A percentile compares a stretch with the other conserved stretches of the same genome.
phyloP scores from a whole-genome alignment of 2,888 invertebrate species.

The Parnassius mnemosyne region DNA sequence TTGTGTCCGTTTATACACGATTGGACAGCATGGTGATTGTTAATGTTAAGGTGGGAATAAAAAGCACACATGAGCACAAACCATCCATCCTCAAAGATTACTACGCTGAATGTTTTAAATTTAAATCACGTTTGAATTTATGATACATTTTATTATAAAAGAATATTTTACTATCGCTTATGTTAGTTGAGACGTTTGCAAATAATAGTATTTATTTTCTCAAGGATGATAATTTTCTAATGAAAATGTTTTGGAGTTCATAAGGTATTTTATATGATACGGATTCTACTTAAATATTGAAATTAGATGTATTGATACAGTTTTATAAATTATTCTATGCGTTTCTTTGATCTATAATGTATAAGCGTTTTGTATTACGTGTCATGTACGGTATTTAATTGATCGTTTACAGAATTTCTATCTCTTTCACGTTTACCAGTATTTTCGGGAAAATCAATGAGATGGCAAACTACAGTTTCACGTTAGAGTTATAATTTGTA shows the following conservation, averaged over 20 bases:
- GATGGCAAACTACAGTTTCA: slow-evolving; percentile 22
- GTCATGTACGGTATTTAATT: slow-evolving; percentile 35
- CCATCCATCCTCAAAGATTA: slow-evolving; percentile 76
- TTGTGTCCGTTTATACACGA: slow-evolving; percentile 38
- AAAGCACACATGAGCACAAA: slow-evolving; percentile 79
- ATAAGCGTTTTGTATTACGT: slow-evolving; percentile 49
- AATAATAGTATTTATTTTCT: slow-evolving; percentile 77
- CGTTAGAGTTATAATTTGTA: slow-evolving; percentile 35
- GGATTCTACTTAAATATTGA: slow-evolving; percentile 60
- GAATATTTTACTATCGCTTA: slow-evolving; percentile 77
- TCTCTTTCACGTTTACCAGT: slow-evolving; percentile 27
- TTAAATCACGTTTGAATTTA: slow-evolving; percentile 79
- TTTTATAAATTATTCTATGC: slow-evolving; percentile 49
- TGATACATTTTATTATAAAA: slow-evolving; percentile 78
- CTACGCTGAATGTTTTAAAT: slow-evolving; percentile 76
- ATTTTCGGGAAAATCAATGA: slow-evolving; percentile 14
- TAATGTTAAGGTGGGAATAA: slow-evolving; percentile 68
- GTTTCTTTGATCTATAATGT: slow-evolving; percentile 53
- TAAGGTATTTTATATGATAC: slow-evolving; percentile 68
- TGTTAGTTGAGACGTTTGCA: slow-evolving; percentile 77
- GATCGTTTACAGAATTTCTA: slow-evolving; percentile 25
- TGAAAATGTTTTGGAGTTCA: slow-evolving; percentile 55
- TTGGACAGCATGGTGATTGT: slow-evolving; percentile 68
- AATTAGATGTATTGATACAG: slow-evolving; percentile 49
- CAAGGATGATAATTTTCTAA: slow-evolving; percentile 61